Evolutionary conservation across 2,797 vertebrate genomes (phyloP), one percentile per base, ranked within the genome.

Genomic region (Lophius americanus): DNA sequence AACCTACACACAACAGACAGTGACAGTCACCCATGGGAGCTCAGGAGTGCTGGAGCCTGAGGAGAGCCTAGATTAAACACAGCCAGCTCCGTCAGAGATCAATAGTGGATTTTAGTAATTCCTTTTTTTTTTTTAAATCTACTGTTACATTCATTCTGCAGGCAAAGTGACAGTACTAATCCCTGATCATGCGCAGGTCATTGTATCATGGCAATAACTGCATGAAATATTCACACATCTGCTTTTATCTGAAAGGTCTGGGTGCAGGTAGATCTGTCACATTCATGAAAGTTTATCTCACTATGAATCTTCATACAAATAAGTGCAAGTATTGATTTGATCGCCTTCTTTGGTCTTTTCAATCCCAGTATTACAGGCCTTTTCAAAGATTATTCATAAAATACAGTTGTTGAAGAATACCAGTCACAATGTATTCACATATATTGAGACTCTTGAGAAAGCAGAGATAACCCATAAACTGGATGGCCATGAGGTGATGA

Each of bases 51-150:
- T 82, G 66, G 75, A 65, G 66, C 50, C 43, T 79, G 51, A 78
- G 64, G 71, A 65, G 60, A 75, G 53, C 60, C 74, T 68, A 84
- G 76, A 49, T 63, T 79, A 60, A 82, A 82, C 68, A 78, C 85
- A 74, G 14, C 58, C 77, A 70, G 77, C 88, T 90, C 75, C 48
- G 48, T 63, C 61, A 68, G 79, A 83, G 70, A 68, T 77, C 51
- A 47, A 72, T 80, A 65, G 62, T 77, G 58, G 74, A 85, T 79
- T 82, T 83, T 84, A 81, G 48, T 84, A 78, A 44, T 81, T 73
- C 67, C 71, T 72, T 76, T 74, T 70, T 7, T 5, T 53, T 54
- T n/a, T 54, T 54, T 6, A 37, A 70, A 82, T 76, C 51, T 82
- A 78, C 69, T 76, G 62, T 85, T 79, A 70, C 53, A 60, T 85